These are phyloP conservation scores for Lutraria lutraria DNA, from an alignment of 2,888 invertebrate genomes.

Conservation along the genomic window DNA sequence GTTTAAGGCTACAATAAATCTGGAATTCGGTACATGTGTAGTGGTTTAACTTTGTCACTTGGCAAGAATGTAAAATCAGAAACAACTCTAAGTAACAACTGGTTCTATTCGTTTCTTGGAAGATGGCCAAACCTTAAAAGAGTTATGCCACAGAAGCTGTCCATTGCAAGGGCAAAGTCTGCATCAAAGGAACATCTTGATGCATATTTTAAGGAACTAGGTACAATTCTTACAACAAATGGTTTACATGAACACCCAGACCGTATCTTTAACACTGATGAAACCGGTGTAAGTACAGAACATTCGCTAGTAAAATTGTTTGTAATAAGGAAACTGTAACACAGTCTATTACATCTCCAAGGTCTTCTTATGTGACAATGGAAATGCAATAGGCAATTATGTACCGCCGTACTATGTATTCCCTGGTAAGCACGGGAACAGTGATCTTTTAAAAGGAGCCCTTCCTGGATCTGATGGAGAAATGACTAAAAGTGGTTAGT, in stretches of 20 bases:
- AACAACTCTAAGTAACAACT: constrained; percentile 42
- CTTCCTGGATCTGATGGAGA: constrained; percentile 53
- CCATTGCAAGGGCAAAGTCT: too few species aligned
- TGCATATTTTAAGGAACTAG: constrained; percentile 55
- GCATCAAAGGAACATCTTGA: constrained; percentile 50
- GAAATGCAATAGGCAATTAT: constrained; percentile 56
- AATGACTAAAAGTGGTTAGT: constrained; percentile 63
- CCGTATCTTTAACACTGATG: constrained; percentile 60
- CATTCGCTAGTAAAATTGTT: constrained; percentile 60
- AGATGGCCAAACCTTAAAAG: constrained; percentile 52
- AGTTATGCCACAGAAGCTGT: constrained; percentile 53
- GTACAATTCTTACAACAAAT: constrained; percentile 29
- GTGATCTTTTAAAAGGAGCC: constrained; percentile 46
- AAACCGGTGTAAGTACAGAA: too few species aligned
- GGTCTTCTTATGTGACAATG: constrained; percentile 54
- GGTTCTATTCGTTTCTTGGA: constrained; percentile 52
- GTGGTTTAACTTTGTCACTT: constrained; percentile 46
- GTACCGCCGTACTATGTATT: constrained; percentile 64
- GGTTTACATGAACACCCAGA: constrained; percentile 45
- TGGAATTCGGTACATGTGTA: constrained; percentile 46
- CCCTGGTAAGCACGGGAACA: constrained; percentile 63
- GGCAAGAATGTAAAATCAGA: constrained; percentile 36
- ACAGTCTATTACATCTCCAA: too few species aligned
- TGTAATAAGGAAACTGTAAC: constrained; percentile 46
- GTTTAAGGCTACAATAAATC: constrained; percentile 55